Evolutionary conservation across 2,797 vertebrate genomes (phyloP).

Genomic region (Myoxocephalus aenaeus): DNA sequence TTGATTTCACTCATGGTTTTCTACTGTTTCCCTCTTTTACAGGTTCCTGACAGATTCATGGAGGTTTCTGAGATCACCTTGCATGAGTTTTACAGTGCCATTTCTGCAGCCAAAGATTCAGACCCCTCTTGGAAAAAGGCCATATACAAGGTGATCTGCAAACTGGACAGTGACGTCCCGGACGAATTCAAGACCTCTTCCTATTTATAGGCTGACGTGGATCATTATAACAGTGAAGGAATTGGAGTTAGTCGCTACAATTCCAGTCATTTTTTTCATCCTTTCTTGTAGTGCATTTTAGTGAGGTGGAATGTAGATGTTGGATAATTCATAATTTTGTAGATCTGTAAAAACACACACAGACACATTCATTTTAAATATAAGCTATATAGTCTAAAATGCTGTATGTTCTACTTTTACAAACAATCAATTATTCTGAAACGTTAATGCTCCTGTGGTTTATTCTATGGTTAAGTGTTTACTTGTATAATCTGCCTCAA

Average conservation of each 20-base stretch:
- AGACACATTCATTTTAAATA: slow-evolving; percentile 27
- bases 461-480: slow-evolving; percentile 63
- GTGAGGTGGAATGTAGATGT: slow-evolving; percentile 70
- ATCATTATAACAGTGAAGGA: slow-evolving; percentile 15
- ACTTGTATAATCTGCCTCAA: slow-evolving; percentile 56
- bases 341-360: slow-evolving; percentile 54
- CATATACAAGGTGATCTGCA: slow-evolving; percentile 99
- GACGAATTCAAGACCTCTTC: slow-evolving; percentile 91
- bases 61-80: slow-evolving; percentile 93
- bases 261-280: slow-evolving; percentile 48
- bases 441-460: slow-evolving; percentile 54
- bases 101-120: slow-evolving; percentile 89
- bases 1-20: slow-evolving; percentile 6
- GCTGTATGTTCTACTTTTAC: slow-evolving; percentile 54
- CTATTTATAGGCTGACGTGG: slow-evolving; percentile 82
- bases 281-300: slow-evolving; percentile 74
- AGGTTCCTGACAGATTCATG: slow-evolving; percentile 95
- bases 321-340: slow-evolving; percentile 57
- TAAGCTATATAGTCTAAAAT: slow-evolving; percentile 46
- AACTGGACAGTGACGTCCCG: slow-evolving; percentile 94
- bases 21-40: slow-evolving; percentile 41
- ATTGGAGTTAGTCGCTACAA: slow-evolving; percentile 32
- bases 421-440: slow-evolving; percentile 23
- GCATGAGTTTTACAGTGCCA: slow-evolving; percentile 93
- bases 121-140: slow-evolving; percentile 99